These are phyloP conservation scores for Caenorhabditis latens DNA, from an alignment of 1,140 invertebrate genomes.

Conservation along the genomic window DNA sequence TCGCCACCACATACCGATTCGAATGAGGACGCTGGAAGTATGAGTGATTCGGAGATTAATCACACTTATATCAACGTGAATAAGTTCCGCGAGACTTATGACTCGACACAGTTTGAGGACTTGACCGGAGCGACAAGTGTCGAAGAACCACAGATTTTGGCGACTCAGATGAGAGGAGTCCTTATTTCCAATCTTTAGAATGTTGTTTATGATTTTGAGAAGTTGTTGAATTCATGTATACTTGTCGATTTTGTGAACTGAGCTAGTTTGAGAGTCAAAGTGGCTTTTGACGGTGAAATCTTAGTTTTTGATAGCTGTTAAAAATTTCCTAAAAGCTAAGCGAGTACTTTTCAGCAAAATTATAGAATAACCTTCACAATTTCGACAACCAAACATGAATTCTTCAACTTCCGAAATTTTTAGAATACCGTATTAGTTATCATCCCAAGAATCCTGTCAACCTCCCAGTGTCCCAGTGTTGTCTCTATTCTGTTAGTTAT, in stretches of 20 bases:
- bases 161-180: conserved; percentile 33
- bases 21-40: conserved; percentile 38
- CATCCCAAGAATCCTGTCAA: no score
- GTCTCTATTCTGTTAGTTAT: background rate
- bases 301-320: no score
- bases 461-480: background rate
- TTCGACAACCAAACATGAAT: no score
- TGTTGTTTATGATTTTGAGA: background rate
- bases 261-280: no score
- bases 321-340: no score
- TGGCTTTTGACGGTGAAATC: no score
- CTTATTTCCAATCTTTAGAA: conserved; percentile 57
- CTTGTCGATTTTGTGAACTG: no score
- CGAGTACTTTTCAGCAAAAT: no score
- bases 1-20: conserved; percentile 65
- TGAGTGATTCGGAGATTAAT: conserved; percentile 57
- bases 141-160: conserved; percentile 1
- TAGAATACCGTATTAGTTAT: no score
- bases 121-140: conserved; percentile 34
- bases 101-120: conserved; percentile 66
- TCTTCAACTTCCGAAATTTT: no score
- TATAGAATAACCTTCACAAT: no score
- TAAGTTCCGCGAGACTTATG: conserved; percentile 16
- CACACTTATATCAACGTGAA: conserved; percentile 67
- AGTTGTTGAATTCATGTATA: no score